Evolutionary conservation across 1,140 invertebrate genomes (phyloP).

Genomic region (Drosophila santomea): DNA sequence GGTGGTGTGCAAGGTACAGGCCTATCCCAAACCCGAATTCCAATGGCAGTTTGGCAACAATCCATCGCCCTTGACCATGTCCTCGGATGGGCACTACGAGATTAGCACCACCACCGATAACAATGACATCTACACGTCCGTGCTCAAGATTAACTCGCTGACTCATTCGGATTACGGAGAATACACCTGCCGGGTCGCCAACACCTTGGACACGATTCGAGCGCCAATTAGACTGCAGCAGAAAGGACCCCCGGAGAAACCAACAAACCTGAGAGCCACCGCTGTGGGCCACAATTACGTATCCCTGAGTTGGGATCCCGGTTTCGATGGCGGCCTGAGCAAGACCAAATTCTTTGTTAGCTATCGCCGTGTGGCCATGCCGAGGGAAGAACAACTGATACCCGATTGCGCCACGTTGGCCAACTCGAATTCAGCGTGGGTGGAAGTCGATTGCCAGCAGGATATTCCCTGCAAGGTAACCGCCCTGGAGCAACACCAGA

Average conservation of each 20-base stretch:
- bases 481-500: constrained; percentile 92
- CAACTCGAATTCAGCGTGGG: constrained; percentile 88
- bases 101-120: constrained; percentile 92
- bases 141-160: constrained; percentile 91
- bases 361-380: constrained; percentile 88
- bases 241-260: constrained; percentile 93
- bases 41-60: constrained; percentile 94
- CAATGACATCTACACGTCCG: constrained; percentile 94
- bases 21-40: constrained; percentile 96
- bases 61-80: constrained; percentile 89
- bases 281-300: constrained; percentile 91
- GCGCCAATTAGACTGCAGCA: constrained; percentile 92
- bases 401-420: constrained; percentile 88
- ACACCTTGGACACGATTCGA: constrained; percentile 90
- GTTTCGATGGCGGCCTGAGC: constrained; percentile 94
- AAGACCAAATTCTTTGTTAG: constrained; percentile 94
- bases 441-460: constrained; percentile 92
- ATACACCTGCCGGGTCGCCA: constrained; percentile 94
- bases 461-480: constrained; percentile 95
- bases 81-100: constrained; percentile 94
- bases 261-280: constrained; percentile 88
- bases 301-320: constrained; percentile 92
- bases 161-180: constrained; percentile 94
- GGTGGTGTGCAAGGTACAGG: constrained; percentile 94
- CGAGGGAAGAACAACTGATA: constrained; percentile 86